Evolutionary conservation across 2,113 vertebrate genomes (phyloP), one percentile per base, ranked within the genome.

Genomic region (Corythaixoides concolor): DNA sequence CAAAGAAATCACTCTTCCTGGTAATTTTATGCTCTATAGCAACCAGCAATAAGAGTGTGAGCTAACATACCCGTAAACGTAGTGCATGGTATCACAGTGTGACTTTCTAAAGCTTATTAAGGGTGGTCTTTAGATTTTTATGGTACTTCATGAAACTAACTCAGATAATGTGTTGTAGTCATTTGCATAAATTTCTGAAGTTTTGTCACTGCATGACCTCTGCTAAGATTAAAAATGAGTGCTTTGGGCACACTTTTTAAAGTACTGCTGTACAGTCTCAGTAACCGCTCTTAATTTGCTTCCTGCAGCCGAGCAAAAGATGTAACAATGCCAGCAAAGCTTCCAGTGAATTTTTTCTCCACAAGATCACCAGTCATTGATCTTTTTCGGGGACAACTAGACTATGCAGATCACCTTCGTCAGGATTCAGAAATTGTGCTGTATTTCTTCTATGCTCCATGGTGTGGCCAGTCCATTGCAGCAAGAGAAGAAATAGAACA

Each of bases 391-490:
- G 99, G 99, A 26, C 99, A 99, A 72, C 78, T 99, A 37, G 99
- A 99, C 84, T 98, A 98, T 85, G 98, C 98, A 8, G 99, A 99
- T 66, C 96, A 97, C n/a, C 96, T 99, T 47, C 98, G 98, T 19
- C 98, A 95, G 52, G 96, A 98, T 33, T 98, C 99, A 0, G 99
- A 99, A 66, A 97, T 99, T 32, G 98, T 97, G 6, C 93, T 99
- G 18, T 93, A 99, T 62, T 99, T 99, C 94, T 99, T 99, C 97
- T 99, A 99, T 2, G 99, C 99, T 0, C 99, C 99, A 0, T 99
- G 99, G 99, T 99, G 99, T 7, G 99, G 99, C n/a, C 99, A 99
- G 97, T 99, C 99, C 22, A 98, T 99, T 19, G 96, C 99, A 3
- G 98, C 98, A 19, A 98, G 98, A 32, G 98, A 98, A 47, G 99